Percentiles rank a stretch among this genome's conserved stretches.
Conservation (phyloP, 2,797 vertebrate genomes). For the Coluber constrictor region DNA sequence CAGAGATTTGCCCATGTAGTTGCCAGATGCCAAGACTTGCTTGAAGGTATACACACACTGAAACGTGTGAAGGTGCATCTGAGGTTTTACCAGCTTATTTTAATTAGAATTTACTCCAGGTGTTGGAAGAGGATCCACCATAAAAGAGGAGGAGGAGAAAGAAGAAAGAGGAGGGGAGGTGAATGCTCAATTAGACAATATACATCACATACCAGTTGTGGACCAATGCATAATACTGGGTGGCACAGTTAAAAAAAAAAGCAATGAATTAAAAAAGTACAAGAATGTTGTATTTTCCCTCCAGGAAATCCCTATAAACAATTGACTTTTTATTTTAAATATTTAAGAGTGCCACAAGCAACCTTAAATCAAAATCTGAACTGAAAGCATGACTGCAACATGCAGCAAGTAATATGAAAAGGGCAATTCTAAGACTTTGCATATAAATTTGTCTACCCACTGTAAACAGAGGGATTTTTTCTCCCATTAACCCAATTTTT, state of each 20-base stretch:
- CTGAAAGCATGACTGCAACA: not conserved
- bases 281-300: not conserved
- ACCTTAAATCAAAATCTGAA: not conserved
- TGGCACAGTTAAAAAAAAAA: no score
- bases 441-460: not conserved
- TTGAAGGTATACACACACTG: not conserved
- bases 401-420: not conserved
- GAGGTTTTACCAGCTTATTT: not conserved
- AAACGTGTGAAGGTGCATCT: not conserved
- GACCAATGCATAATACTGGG: not conserved
- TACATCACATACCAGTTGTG: not conserved
- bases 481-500: not conserved
- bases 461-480: not conserved
- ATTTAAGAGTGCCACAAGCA: constrained; percentile 10
- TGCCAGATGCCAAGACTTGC: not conserved
- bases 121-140: not conserved
- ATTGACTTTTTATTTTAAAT: constrained; percentile 6
- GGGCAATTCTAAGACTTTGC: not conserved
- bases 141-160: not conserved
- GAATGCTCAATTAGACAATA: not conserved
- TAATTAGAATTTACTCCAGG: not conserved
- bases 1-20: not conserved
- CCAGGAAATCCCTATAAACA: not conserved
- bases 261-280: no score
- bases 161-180: not conserved